Base-by-base conservation (phyloP, 2,888 invertebrate genomes). In the Hoplodrina blanda region DNA sequence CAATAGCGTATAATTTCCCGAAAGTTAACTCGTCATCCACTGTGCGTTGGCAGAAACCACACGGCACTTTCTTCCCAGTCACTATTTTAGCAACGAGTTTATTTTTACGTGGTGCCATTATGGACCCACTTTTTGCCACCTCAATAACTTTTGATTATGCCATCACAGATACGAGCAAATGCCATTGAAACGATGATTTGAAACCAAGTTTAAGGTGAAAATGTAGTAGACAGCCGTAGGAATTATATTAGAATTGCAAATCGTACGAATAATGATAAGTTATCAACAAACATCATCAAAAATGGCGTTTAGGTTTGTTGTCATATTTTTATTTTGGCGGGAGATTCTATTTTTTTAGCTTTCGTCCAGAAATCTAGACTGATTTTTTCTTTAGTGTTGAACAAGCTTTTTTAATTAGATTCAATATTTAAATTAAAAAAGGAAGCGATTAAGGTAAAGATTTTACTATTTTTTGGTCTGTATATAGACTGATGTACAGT, bases 1-100 rank as follows among this genome's bases (percentile, higher is more conserved):
- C 94, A 57, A 96, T 94, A 13, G 93, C 91, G 80, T 97, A 96
- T 41, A 97, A 88, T 83, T 96, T 96, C 4, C 97, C 97, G 85
- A 93, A 97, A 17, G 93, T 90, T 10, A 96, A 69, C 84, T 97
- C 97, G 80, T 97, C 94, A 25, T 96, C 94, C 0, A 95, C 93
- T 53, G 91, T 82, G 8, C 91, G 88, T 4, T 92, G 91, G 85
- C 97, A 97, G 83, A 97, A 97, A 41, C 93, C 93, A 89, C 97
- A 97, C 17, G 92, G 91, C 41, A 79, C 80, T 62, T 80, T 89
- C 65, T 91, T 86, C 66, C 86, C 90, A 68, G 90, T 90, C 30
- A 91, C 94, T 65, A 94, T 77, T 81, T 86, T 90, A 0, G 95
- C 95, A 55, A 89, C 77, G 57, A 87, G 69, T 56, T 70, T 82